These are phyloP conservation scores for Nomada ruficornis DNA, from an alignment of 2,888 invertebrate species.

Conservation along the genomic window DNA sequence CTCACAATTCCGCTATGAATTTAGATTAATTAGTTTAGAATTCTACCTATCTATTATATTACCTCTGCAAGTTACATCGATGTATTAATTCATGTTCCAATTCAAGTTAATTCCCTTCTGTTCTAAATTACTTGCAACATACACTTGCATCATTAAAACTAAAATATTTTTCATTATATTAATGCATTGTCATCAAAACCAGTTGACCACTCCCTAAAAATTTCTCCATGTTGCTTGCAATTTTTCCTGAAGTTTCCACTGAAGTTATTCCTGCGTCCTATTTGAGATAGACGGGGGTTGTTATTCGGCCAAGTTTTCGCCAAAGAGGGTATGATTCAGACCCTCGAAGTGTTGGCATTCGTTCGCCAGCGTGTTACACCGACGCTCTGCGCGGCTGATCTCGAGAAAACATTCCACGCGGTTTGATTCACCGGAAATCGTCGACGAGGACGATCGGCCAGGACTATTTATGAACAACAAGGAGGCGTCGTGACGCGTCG, in stretches of 20 bases:
- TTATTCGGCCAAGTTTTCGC: conserved; percentile 10
- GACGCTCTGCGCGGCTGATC: not conserved
- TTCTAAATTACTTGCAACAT: no score
- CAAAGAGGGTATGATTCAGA: conserved; percentile 35
- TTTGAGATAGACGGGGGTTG: not conserved
- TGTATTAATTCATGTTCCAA: no score
- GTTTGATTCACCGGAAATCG: conserved; percentile 64
- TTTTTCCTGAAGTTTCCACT: not conserved
- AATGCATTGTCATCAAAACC: no score
- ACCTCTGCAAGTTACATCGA: no score
- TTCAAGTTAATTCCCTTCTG: no score
- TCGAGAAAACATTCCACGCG: conserved; percentile 34
- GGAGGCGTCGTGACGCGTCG: conserved; percentile 68
- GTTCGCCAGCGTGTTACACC: conserved; percentile 6
- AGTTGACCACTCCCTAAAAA: no score
- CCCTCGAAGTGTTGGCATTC: not conserved
- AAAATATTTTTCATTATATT: no score
- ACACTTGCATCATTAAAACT: no score
- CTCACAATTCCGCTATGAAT: no score
- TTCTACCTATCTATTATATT: no score
- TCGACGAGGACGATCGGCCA: conserved; percentile 31
- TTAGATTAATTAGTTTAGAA: no score
- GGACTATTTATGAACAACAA: conserved; percentile 68
- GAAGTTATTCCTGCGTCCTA: not conserved
- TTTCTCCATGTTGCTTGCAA: no score